Base-by-base conservation (phyloP, 2,888 invertebrate genomes). In the Helicoverpa assulta region DNA sequence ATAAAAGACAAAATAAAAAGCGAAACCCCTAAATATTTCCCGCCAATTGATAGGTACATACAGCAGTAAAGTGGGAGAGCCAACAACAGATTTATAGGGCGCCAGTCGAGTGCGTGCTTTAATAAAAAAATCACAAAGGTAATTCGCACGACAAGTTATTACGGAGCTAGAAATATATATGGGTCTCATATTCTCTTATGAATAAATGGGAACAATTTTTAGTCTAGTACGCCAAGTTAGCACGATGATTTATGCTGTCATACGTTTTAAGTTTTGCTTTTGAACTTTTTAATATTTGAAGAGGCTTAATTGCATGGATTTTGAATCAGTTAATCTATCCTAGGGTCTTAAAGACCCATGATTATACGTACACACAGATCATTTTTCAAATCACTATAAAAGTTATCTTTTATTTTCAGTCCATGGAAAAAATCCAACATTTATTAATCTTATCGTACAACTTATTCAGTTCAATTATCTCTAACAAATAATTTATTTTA, bases 131-230 rank as follows among this genome's bases (percentile, higher is more conserved):
- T 89, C 92, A 91, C 91, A 92, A 91, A 94, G 94, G 95, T 95
- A 94, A 94, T 93, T 94, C 92, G 85, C 89, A 90, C 90, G 91
- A 93, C 93, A 94, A 93, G 90, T 95, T 95, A 95, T 94, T 92
- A 91, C 94, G 76, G 83, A 80, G 85, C 89, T 89, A 88, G 88
- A 91, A 90, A 92, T 92, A 93, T 93, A 91, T 93, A 91, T 87
- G 89, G 86, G 85, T 89, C 89, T 90, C 90, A 89, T 90, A 90
- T 89, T 89, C 90, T 86, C 90, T 86, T 91, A 91, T 91, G 91
- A 92, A 91, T 92, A 91, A 91, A 87, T 83, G 89, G 81, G 82
- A 83, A 85, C 86, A 90, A 89, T 90, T 92, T 85, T 92, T 90
- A 89, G 90, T 87, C 85, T 88, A 86, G 88, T 86, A 85, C 83